Evolutionary conservation across 37 sponge, comb jelly and placozoan genomes (phyloP).

Genomic region (Cladorhizidae sp.): DNA sequence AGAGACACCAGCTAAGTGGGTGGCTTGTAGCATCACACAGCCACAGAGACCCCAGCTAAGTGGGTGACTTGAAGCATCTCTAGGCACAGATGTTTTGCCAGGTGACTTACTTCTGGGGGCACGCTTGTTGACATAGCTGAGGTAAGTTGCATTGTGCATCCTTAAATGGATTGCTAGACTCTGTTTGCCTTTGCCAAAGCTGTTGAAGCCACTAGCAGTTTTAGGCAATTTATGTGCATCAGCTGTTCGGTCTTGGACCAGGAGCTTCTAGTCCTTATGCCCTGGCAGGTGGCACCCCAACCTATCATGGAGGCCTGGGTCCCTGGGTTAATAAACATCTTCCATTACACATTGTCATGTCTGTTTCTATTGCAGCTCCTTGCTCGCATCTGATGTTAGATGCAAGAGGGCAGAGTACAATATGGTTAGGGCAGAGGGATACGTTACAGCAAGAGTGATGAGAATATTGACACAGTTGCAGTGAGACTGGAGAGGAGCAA

Average conservation of each 20-base stretch:
- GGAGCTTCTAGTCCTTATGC: slow-evolving; percentile 41
- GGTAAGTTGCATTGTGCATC: slow-evolving; percentile 47
- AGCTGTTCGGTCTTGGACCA: slow-evolving; percentile 45
- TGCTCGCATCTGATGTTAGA: background rate
- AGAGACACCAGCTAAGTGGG: too few species aligned
- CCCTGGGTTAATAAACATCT: slow-evolving; percentile 14
- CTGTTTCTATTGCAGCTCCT: slow-evolving; percentile 48
- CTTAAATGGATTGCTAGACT: too few species aligned
- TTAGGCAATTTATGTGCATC: slow-evolving; percentile 67
- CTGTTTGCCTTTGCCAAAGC: too few species aligned
- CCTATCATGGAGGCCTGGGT: slow-evolving; percentile 54
- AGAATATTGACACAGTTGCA: too few species aligned
- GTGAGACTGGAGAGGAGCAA: too few species aligned
- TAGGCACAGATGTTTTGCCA: slow-evolving; percentile 27
- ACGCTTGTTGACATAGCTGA: slow-evolving; percentile 56
- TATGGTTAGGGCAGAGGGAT: too few species aligned
- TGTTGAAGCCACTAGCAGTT: too few species aligned
- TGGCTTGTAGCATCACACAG: too few species aligned
- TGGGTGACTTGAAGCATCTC: too few species aligned
- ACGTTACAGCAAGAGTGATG: too few species aligned
- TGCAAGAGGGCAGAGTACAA: background rate
- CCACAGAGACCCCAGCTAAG: too few species aligned
- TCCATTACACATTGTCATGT: slow-evolving; percentile 25
- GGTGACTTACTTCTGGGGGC: slow-evolving; percentile 2
- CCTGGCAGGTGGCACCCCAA: slow-evolving; percentile 45